Conservation (phyloP, 2,113 vertebrate species). For the Chelonoidis abingdonii region DNA sequence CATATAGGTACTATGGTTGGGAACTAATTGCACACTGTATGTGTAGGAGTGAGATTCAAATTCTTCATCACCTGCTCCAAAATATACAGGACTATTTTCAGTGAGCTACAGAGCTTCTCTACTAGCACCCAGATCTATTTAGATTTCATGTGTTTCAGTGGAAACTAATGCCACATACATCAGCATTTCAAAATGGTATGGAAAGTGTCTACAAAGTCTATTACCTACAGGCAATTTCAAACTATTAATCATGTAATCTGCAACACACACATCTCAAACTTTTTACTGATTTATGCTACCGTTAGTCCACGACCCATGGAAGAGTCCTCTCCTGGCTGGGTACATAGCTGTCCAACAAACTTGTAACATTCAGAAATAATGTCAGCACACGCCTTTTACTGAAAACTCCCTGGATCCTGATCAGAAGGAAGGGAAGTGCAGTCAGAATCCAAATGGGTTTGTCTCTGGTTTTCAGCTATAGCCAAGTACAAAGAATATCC, state of each 20-base stretch:
- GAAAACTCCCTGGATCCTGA: accelerated
- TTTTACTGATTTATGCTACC: accelerated
- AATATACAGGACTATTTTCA: neutral
- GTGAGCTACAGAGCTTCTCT: accelerated
- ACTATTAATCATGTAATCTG: accelerated
- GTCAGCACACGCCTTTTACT: neutral
- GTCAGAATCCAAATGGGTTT: neutral
- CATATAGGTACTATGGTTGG: accelerated
- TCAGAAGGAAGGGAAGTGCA: accelerated
- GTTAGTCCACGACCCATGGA: neutral
- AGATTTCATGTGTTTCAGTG: neutral
- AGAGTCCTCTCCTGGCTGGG: neutral
- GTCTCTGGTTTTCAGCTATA: neutral
- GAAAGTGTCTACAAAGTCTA: neutral
- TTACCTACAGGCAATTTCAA: accelerated
- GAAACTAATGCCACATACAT: accelerated
- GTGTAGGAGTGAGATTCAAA: accelerated
- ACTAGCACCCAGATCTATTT: neutral
- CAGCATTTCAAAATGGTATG: accelerated
- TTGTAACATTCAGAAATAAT: neutral
- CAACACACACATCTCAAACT: no score
- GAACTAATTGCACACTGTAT: neutral
- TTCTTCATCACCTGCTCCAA: neutral
- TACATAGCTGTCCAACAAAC: no score
- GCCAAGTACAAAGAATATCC: neutral